Evolutionary conservation across 1,140 invertebrate genomes (phyloP).

Genomic region (Oedothorax gibbosus): DNA sequence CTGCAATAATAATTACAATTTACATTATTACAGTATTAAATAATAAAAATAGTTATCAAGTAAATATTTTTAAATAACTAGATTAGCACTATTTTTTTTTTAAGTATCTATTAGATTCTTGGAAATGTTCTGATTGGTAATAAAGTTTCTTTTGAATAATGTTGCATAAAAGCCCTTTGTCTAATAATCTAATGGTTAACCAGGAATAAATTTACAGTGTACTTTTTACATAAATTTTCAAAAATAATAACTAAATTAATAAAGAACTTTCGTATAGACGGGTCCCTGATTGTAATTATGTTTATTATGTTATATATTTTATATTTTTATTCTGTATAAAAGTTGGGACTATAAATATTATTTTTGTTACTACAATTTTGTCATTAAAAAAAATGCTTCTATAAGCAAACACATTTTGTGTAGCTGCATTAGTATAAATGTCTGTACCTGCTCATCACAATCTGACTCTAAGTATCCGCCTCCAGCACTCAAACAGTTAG

Average conservation of each 20-base stretch:
- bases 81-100: not conserved
- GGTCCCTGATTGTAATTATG: too few species aligned
- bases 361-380: too few species aligned
- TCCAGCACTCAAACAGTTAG: conserved; percentile 78
- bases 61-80: not conserved
- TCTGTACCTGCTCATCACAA: conserved; percentile 85
- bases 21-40: not conserved
- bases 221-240: too few species aligned
- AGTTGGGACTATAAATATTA: too few species aligned
- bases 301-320: too few species aligned
- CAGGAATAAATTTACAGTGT: conserved; percentile 22
- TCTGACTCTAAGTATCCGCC: conserved; percentile 89
- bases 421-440: not conserved
- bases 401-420: not conserved
- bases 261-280: too few species aligned
- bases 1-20: conserved; percentile 66
- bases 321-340: too few species aligned
- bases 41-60: not conserved
- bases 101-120: too few species aligned
- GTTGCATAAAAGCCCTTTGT: too few species aligned
- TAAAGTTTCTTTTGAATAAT: too few species aligned
- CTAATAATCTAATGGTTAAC: not conserved
- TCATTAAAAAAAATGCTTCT: not conserved
- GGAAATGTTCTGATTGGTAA: too few species aligned
- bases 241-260: too few species aligned